Evolutionary conservation across 2,888 invertebrate genomes (phyloP).

Genomic region (Mechanitis mazaeus): DNA sequence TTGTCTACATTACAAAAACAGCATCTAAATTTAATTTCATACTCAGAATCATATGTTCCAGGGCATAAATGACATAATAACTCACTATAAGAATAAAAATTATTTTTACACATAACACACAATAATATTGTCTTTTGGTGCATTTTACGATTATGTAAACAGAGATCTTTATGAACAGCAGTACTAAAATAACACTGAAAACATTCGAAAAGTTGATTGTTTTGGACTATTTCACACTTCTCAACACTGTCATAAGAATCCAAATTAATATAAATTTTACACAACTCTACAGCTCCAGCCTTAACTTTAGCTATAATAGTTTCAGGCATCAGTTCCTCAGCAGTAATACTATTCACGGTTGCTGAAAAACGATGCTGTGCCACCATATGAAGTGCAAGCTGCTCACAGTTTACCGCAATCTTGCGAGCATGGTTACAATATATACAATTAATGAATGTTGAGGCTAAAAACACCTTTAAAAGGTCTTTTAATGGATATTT

Average conservation of each 20-base stretch:
- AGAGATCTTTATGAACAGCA: constrained; percentile 87
- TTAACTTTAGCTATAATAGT: constrained; percentile 83
- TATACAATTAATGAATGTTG: constrained; percentile 83
- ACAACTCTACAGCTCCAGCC: constrained; percentile 77
- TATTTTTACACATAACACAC: constrained; percentile 91
- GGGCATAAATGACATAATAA: constrained; percentile 91
- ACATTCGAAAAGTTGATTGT: constrained; percentile 87
- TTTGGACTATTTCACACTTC: constrained; percentile 73
- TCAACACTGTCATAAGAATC: constrained; percentile 81
- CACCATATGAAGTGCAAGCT: constrained; percentile 86
- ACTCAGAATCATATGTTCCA: constrained; percentile 81
- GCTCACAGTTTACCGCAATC: constrained; percentile 89
- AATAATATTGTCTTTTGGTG: constrained; percentile 88
- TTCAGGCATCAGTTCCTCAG: constrained; percentile 82
- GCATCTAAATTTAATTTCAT: constrained; percentile 85
- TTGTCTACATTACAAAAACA: constrained; percentile 86
- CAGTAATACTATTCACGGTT: constrained; percentile 85
- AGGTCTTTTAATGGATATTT: constrained; percentile 83
- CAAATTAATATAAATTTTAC: constrained; percentile 81
- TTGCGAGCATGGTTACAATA: constrained; percentile 92
- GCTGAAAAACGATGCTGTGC: constrained; percentile 88
- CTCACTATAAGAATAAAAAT: constrained; percentile 92
- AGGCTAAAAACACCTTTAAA: constrained; percentile 83
- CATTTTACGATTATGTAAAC: constrained; percentile 90
- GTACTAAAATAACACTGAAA: constrained; percentile 90